Base-by-base conservation (phyloP, 1,140 invertebrate species). In the Chrysoperla carnea region DNA sequence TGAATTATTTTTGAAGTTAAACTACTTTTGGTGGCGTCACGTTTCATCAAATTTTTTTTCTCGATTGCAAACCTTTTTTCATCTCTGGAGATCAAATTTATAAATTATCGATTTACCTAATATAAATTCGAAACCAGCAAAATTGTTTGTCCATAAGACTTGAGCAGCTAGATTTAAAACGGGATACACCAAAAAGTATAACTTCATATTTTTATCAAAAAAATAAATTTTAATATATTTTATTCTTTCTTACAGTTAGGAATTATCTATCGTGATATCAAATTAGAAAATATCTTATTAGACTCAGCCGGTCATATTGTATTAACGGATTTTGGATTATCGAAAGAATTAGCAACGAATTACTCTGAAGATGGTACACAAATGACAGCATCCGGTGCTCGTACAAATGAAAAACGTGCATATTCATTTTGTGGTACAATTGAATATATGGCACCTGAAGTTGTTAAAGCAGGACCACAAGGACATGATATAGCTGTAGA, bases 341-440 rank as follows among this genome's bases (percentile, higher is more conserved):
- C 85, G 53, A 94, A 92, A 62, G 84, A 89, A 57, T 52, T 70
- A 12, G 52, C 59, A 6, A 52, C 50, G 42, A 60, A 62, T 39
- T 54, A 57, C 40, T 44, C 40, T 8, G 52, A 76, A 58, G 31
- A 33, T 11, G 31, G 31, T 11, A 23, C 17, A 3, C 17, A 23
- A 23, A 23, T 5, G 5, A 23, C 17, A 23, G 17, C 17, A 23
- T 33, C 31, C 6, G 31, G 31, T 11, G n/a, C 8, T 33, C 31
- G 31, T 33, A 2, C 8, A 33, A 33, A 33, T 33, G 72, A 81
- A 50, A 76, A 77, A 52, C 70, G 90, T 51, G 85, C 94, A 0
- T 94, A 91, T 66, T 95, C 91, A 13, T 98, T 96, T 66, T 98
- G 94, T 63, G 94, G 94, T 14, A 98, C 93, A 37, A 88, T 97